phyloP scores from a whole-genome alignment of 2,888 invertebrate species.

The Morpho achilles region DNA sequence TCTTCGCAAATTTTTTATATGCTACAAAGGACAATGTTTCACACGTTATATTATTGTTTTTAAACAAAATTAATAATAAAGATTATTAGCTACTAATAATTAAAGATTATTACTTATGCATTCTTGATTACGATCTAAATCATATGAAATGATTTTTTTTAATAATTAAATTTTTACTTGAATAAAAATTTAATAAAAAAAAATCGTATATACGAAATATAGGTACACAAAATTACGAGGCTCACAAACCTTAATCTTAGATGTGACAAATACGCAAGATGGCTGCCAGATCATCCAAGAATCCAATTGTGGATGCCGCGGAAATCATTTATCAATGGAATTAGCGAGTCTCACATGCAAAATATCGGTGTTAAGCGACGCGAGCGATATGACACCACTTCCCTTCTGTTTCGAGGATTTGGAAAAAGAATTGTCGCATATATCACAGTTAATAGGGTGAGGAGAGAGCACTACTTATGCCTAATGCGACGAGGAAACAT shows the following conservation, averaged over 20 bases:
- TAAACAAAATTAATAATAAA: too few relatives aligned
- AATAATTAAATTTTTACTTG: too few relatives aligned
- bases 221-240: conserved; percentile 1
- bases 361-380: conserved; percentile 54
- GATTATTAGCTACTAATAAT: too few relatives aligned
- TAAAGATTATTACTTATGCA: too few relatives aligned
- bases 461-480: conserved; percentile 78
- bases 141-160: too few relatives aligned
- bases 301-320: conserved; percentile 48
- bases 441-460: conserved; percentile 78
- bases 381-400: conserved; percentile 64
- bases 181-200: not conserved
- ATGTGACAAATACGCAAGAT: conserved; percentile 14
- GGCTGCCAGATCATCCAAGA: conserved; percentile 48
- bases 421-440: conserved; percentile 76
- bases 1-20: too few relatives aligned
- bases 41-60: too few relatives aligned
- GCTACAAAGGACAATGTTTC: too few relatives aligned
- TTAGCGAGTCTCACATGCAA: conserved; percentile 61
- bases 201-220: not conserved
- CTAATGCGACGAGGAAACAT: conserved; percentile 78
- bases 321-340: conserved; percentile 70
- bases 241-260: conserved; percentile 8
- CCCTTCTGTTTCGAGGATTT: conserved; percentile 71
- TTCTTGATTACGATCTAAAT: too few relatives aligned